Evolutionary conservation across 2,113 vertebrate species (phyloP), one percentile per base, ranked within the genome.

Genomic region (Trochalopteron elliotii): DNA sequence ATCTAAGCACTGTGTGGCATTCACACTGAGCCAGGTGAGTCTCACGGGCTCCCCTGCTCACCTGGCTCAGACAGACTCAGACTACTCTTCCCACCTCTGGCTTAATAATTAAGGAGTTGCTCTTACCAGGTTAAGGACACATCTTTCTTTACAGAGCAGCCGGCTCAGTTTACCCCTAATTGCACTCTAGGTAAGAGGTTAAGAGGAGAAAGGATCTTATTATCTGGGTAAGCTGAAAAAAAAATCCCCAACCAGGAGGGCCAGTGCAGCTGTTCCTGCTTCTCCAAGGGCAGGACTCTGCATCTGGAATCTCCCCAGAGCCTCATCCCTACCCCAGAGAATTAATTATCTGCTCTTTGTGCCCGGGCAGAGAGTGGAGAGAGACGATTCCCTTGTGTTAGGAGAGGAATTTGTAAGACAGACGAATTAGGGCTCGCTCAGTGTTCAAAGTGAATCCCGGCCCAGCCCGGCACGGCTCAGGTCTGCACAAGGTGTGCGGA

Each of bases 111-210:
- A 96, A 93, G 90, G 89, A 96, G 81, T 70, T 91, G 91, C 59
- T 90, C 94, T 95, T 90, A 75, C 87, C 79, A 88, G 84, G 90
- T 88, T 96, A 94, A 95, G 90, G 71, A 83, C 82, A 77, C 75
- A 74, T 89, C 70, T 85, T 86, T 83, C 85, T 94, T 90, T 88
- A 79, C 60, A 64, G 80, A 90, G 71, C 90, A 95, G 90, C 63
- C 27, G 19, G 87, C 82, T 94, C 94, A 83, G 82, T 94, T 97
- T 96, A 96, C 85, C 93, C 94, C 96, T 97, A 97, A 97, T 97
- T 96, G 94, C 95, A 97, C 94, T 94, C 93, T 67, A 95, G 95
- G 85, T 94, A 95, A 95, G 87, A 96, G 94, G 94, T 96, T 96
- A 97, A 97, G 90, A 96, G 92, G 92, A 96, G 87, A 94, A 94